Conservation (phyloP, 2,797 vertebrate species). For the Myotis pilosus region DNA sequence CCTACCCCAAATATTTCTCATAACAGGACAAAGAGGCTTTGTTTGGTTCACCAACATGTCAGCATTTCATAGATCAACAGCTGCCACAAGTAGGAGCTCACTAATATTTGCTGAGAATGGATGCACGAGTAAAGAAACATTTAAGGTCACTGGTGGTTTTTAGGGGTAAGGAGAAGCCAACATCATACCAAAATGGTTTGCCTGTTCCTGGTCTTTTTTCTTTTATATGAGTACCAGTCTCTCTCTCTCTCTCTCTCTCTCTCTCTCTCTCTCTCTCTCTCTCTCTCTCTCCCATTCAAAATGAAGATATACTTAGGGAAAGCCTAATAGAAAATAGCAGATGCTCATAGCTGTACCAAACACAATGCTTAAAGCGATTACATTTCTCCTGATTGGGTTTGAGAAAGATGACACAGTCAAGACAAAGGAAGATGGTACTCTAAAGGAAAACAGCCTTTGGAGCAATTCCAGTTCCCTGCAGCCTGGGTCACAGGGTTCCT, state of each 20-base stretch:
- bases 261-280: too few species aligned
- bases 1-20: neutral
- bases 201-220: neutral
- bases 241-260: neutral
- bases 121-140: neutral
- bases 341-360: neutral
- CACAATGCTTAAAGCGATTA: neutral
- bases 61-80: neutral
- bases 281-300: neutral
- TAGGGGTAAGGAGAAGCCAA: neutral
- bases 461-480: neutral
- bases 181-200: neutral
- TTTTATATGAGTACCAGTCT: neutral
- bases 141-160: neutral
- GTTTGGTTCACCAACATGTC: neutral
- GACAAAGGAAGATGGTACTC: neutral
- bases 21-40: neutral
- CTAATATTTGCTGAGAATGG: neutral
- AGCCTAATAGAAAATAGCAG: conserved; percentile 22
- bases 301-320: neutral
- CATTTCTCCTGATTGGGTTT: neutral
- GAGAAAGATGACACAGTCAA: conserved; percentile 1
- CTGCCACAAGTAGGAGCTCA: neutral
- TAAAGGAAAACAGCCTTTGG: neutral
- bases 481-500: too few species aligned